These are phyloP conservation scores for Otus sunia DNA, from an alignment of 2,113 vertebrate species.

Conservation along the genomic window DNA sequence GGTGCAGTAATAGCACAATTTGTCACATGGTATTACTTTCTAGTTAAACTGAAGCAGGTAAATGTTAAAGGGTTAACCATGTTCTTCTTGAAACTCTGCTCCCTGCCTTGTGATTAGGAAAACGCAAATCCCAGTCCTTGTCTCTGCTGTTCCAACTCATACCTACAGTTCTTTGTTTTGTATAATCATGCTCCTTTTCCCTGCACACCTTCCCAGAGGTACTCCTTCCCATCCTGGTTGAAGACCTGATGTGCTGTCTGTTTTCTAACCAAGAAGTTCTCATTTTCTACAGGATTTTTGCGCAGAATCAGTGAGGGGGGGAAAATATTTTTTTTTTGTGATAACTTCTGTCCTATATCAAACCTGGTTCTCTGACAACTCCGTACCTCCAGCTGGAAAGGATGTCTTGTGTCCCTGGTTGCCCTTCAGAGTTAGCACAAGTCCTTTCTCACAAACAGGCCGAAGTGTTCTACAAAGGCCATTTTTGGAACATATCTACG, in stretches of 20 bases:
- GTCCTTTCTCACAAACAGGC: neutral
- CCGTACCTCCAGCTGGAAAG: neutral
- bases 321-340: neutral
- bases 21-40: neutral
- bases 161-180: neutral
- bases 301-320: neutral
- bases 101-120: neutral
- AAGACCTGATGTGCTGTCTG: neutral
- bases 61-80: neutral
- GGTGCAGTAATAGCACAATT: neutral
- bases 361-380: neutral
- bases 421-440: neutral
- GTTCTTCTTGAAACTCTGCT: neutral
- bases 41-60: neutral
- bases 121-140: neutral
- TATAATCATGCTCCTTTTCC: neutral
- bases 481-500: neutral
- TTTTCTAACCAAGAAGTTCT: neutral
- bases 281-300: neutral
- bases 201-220: neutral
- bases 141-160: neutral
- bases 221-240: neutral
- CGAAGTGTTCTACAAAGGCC: neutral
- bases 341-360: neutral
- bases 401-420: neutral